Evolutionary conservation across 2,888 invertebrate genomes (phyloP), one percentile per base, ranked within the genome.

Genomic region (Tenthredo livida): DNA sequence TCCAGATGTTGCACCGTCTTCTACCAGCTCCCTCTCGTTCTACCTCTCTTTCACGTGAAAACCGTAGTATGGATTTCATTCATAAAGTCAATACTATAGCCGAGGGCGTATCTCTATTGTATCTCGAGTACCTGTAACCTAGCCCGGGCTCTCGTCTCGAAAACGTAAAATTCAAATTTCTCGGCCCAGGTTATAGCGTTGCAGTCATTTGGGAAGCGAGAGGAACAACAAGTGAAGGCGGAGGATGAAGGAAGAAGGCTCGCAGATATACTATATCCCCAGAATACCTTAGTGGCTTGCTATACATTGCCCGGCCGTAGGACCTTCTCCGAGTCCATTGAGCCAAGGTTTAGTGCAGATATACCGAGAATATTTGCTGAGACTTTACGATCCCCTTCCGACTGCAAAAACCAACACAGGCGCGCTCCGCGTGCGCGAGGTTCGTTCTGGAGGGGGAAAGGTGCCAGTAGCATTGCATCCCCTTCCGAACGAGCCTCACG

Each of bases 51-150:
- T 65, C 37, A 50, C 67, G 47, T 43, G 47, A 61, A 47, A 37
- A 75, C 17, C 86, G 88, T 89, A 90, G 90, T 91, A 90, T 90
- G 88, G 88, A 89, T 89, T 87, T 90, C 89, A 92, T 92, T 92
- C 90, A 92, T 88, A 88, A 89, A 88, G 87, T 89, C 86, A 86
- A 86, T 87, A 88, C 89, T 89, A 85, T n/a, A 21, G 85, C 87
- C 88, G 87, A 85, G 87, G 86, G 83, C 85, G 87, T 87, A 90
- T n/a, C n/a, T n/a, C n/a, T n/a, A n/a, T 90, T 90, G 89, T 89
- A 87, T 80, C 83, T 92, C 85, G 90, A 92, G 92, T 91, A 91
- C 90, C 91, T 91, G 91, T 92, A 92, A 92, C 90, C 84, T 91
- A 90, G 88, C 89, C 86, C 84, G 67, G 67, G 75, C 80, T 85